phyloP scores from a whole-genome alignment of 2,888 invertebrate species.

The Conus canariensis region DNA sequence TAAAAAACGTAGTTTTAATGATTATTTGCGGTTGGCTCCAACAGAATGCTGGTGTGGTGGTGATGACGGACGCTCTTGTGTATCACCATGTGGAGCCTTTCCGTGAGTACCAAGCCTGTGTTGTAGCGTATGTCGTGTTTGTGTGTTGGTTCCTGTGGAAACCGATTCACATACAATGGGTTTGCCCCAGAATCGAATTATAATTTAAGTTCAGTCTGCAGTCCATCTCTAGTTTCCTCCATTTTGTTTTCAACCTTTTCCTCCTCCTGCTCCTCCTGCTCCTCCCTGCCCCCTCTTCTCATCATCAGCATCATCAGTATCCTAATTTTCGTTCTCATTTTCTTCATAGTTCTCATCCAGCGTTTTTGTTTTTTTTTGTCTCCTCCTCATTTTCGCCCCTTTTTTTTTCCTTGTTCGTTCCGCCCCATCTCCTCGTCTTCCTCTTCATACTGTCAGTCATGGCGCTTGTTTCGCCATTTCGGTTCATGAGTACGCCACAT shows the following conservation, averaged over 20 bases:
- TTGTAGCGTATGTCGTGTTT: background rate
- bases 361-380: background rate
- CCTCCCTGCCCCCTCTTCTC: too few relatives aligned
- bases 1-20: too few relatives aligned
- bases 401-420: background rate
- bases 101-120: constrained; percentile 45
- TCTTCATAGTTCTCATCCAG: too few relatives aligned
- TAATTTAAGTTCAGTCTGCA: background rate
- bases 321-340: too few relatives aligned
- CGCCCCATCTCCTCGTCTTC: background rate
- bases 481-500: too few relatives aligned
- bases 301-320: too few relatives aligned
- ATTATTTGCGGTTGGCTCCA: too few relatives aligned
- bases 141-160: background rate
- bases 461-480: too few relatives aligned
- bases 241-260: background rate
- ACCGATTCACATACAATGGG: background rate
- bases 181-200: background rate
- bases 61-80: constrained; percentile 53
- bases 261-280: background rate
- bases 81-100: constrained; percentile 46
- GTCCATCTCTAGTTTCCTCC: too few relatives aligned
- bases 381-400: background rate
- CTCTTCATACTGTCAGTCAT: background rate
- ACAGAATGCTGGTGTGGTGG: constrained; percentile 53